Base-by-base conservation (phyloP, 1,140 invertebrate genomes). In the Apis laboriosa region DNA sequence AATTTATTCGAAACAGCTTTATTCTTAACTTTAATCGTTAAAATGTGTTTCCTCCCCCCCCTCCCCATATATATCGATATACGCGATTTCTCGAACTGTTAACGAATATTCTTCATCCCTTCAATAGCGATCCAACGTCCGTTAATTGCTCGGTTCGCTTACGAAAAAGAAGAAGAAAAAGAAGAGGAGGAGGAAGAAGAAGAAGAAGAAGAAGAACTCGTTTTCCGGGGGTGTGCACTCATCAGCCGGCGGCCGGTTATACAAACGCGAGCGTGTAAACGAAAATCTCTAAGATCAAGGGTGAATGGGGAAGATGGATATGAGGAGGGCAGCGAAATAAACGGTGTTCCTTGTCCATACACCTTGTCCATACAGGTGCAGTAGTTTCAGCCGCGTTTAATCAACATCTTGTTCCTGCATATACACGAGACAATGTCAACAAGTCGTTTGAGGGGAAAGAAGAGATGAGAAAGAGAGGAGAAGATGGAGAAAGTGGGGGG, bases 271-370 rank as follows among this genome's bases (percentile, higher is more conserved):
- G 21, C 67, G 24, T 19, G 70, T 28, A 83, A 86, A 83, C 85
- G 85, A 75, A 76, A 76, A 76, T 81, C 73, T 76, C 17, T 55
- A 76, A 81, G 73, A 77, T 49, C 43, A 68, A 70, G 73, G 63
- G 55, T 43, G 80, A 81, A 76, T 73, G 7, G 19, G 13, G 70
- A 58, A 49, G 43, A 28, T 17, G 63, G n/a, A 34, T 43, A 43
- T 8, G 68, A 55, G 49, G 66, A 51, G 55, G 34, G 43, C 77
- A 24, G 53, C 61, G 63, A 81, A 60, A 81, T 81, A 81, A 81
- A 82, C 73, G 73, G 34, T n/a, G 73, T 82, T 77, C 61, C 28
- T 67, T 80, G 58, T 24, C 21, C 64, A 71, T 34, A 13, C 55
- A 51, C n/a, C 19, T 60, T 24, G 61, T 53, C 11, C 72, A 19